These are phyloP conservation scores for Typhlichthys subterraneus DNA, from an alignment of 2,797 vertebrate species.

Conservation along the genomic window DNA sequence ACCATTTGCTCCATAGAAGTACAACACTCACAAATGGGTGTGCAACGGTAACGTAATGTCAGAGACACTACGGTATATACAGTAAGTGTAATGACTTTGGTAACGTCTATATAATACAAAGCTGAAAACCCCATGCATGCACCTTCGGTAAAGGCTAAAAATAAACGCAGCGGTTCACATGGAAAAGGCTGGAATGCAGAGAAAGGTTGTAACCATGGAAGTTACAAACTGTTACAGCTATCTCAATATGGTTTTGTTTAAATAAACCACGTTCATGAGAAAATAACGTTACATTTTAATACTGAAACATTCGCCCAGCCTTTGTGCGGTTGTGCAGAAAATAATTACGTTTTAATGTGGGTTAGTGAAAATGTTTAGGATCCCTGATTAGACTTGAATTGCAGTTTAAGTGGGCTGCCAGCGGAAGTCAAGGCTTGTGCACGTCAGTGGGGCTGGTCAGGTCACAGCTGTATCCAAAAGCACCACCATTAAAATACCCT, in stretches of 20 bases:
- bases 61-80: too few species aligned
- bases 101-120: too few species aligned
- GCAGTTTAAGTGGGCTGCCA: slow-evolving; percentile 11
- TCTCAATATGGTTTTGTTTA: too few species aligned
- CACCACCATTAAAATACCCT: slow-evolving; percentile 12
- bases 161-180: too few species aligned
- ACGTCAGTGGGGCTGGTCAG: slow-evolving; percentile 24
- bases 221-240: too few species aligned
- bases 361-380: slow-evolving; percentile 2
- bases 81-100: too few species aligned
- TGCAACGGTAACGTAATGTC: too few species aligned
- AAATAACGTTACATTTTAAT: slow-evolving; percentile 12
- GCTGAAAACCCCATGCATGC: too few species aligned
- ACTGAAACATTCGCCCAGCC: not conserved
- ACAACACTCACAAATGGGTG: too few species aligned
- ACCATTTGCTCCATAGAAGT: not conserved
- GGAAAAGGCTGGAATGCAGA: too few species aligned
- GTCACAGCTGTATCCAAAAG: slow-evolving; percentile 42
- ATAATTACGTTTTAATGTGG: slow-evolving; percentile 12
- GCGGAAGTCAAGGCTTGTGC: slow-evolving; percentile 11
- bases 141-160: too few species aligned
- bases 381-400: slow-evolving; percentile 8
- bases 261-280: not conserved
- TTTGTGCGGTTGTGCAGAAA: not conserved
- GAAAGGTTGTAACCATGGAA: too few species aligned